These are phyloP conservation scores for Sacculina carcini DNA, from an alignment of 2,888 invertebrate species.

Conservation along the genomic window DNA sequence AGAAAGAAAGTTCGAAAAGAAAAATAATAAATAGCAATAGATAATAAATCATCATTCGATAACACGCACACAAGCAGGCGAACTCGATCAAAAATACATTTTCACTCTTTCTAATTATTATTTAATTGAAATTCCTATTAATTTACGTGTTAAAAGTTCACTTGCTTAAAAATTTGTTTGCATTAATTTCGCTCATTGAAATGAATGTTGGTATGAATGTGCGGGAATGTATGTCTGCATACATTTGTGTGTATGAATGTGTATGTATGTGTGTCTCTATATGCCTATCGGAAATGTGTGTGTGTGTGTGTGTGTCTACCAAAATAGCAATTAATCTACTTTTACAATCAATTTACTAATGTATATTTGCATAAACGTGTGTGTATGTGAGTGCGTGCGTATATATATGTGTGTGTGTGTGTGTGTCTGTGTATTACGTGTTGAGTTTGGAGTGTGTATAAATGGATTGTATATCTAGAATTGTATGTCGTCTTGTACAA, in stretches of 20 bases:
- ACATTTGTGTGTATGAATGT: not conserved
- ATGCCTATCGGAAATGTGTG: too few species aligned
- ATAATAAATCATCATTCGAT: too few species aligned
- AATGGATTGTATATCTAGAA: too few species aligned
- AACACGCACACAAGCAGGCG: not conserved
- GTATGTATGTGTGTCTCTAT: not conserved
- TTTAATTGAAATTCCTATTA: too few species aligned
- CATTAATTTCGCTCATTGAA: not conserved
- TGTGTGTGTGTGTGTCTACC: not conserved
- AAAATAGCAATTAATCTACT: not conserved
- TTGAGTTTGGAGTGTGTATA: too few species aligned
- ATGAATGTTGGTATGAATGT: not conserved
- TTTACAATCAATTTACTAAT: not conserved
- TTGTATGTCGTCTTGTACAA: too few species aligned
- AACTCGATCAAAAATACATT: not conserved
- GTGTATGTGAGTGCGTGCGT: not conserved
- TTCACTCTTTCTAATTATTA: not conserved
- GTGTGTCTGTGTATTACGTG: not conserved
- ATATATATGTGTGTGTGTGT: not conserved
- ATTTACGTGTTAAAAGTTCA: too few species aligned
- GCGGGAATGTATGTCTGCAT: not conserved
- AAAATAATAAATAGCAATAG: too few species aligned
- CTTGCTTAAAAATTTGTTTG: not conserved
- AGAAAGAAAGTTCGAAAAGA: too few species aligned
- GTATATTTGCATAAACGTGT: not conserved